phyloP scores from a whole-genome alignment of 1,140 invertebrate species.

The Macrocentrus cingulum region DNA sequence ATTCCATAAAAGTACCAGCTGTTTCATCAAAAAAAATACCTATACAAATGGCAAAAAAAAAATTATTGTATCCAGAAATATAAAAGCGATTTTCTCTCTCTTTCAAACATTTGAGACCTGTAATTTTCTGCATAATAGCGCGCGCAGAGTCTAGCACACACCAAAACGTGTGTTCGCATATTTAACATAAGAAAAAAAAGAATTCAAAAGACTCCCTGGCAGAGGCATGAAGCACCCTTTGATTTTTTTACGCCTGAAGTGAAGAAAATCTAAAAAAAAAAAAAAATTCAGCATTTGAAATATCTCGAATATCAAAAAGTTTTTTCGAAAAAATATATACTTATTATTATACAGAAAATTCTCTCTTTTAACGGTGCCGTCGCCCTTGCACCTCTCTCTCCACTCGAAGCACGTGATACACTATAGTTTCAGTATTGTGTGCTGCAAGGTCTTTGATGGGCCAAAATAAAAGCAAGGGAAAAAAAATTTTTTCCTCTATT shows the following conservation, averaged over 20 bases:
- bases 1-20: too few relatives aligned
- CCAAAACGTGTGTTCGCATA: too few relatives aligned
- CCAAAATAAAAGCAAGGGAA: constrained; percentile 20
- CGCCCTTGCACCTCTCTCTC: constrained; percentile 4
- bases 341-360: too few relatives aligned
- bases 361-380: constrained; percentile 34
- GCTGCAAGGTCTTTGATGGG: constrained; percentile 14
- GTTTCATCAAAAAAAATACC: constrained; percentile 16
- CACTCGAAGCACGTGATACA: constrained; percentile 4
- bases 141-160: too few relatives aligned
- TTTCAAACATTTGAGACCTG: constrained; percentile 40
- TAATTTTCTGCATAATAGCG: constrained; percentile 53
- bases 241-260: neutral
- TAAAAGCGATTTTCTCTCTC: constrained; percentile 39
- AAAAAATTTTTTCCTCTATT: neutral
- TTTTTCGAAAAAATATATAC: constrained; percentile 32
- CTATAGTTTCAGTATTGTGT: constrained; percentile 21
- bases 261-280: too few relatives aligned
- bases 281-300: constrained; percentile 6
- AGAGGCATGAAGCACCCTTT: neutral
- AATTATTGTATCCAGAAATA: constrained; percentile 2
- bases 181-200: constrained; percentile 2
- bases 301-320: constrained; percentile 32
- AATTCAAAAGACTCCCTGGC: too few relatives aligned
- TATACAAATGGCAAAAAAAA: constrained; percentile 8